Base-by-base conservation (phyloP, 1,140 invertebrate genomes). In the Ceratosolen solmsi region DNA sequence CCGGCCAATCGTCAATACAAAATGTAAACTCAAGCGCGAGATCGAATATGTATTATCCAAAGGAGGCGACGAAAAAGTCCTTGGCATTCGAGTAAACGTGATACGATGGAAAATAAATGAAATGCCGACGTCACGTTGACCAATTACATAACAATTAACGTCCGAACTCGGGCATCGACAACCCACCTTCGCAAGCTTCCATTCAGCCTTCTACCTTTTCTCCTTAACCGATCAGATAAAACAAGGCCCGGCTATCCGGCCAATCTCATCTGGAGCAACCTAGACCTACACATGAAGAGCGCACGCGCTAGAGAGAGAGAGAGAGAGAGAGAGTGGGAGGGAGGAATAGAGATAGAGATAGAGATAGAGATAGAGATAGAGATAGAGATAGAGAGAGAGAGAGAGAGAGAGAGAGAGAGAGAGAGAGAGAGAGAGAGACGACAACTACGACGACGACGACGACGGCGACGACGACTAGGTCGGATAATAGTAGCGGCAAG, bases 211-310 rank as follows among this genome's bases (percentile, higher is more conserved):
- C 33, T 2, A 1, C 13, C 5, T 38, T 38, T 25, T 38, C 63
- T 33, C 30, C 27, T 17, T 5, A 17, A 1, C 8, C 33, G 20
- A 68, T 68, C 63, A 51, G 70, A 25, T 49, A 51, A 72, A 30
- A 46, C 11, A 4, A 63, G 33, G 15, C 63, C 33, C 36, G 1
- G 4, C 2, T 38, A 68, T 38, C 63, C 33, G n/a, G 20, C 20
- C 63, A 38, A 68, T 68, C 36, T 68, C 63, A 33, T 20, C 33
- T 17, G 13, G 70, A 51, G 38, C 65, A 70, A 70, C 65, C 65
- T 70, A 70, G 65, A 71, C 68, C 38, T 49, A 71, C 68, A 51
- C 3, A 56, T 25, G n/a, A 15, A 56, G 20, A 22, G 54, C 15
- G 54, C 15, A 25, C 15, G 54, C 15, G 54, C 15, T 17, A 56